Evolutionary conservation across 53 echinoderm and acorn worm species (phyloP), one percentile per base, ranked within the genome.

Genomic region (Actinopyga echinites): DNA sequence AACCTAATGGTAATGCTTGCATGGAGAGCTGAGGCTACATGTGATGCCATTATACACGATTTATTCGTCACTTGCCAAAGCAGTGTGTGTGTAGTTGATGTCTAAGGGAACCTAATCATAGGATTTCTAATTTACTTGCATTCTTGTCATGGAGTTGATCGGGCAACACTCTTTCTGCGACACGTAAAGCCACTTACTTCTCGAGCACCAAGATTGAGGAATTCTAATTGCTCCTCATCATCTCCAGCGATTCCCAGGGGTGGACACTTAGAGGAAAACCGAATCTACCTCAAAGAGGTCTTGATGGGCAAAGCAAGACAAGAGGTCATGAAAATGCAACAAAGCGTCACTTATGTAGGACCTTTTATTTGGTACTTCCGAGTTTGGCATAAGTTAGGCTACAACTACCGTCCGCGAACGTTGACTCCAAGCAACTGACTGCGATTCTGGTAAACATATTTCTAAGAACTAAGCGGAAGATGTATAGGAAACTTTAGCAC

Each of bases 311-410:
- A 22, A 69, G 43, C 38, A 42, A 71, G 40, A 71, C 42, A 22
- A 71, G 49, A 49, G 42, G 71, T 40, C 71, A 71, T 71, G 44
- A 71, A 21, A 29, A 71, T 71, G 38, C 71, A 71, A 44, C 38
- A n/a, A 71, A 44, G 42, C 71, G 37, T 71, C 71, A 23, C 42
- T 40, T 71, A 13, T 37, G 71, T 71, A 71, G 45, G 71, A 42
- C 44, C 45, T 44, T 42, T 42, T 71, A 44, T 22, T 71, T 23
- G 20, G 36, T 36, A 40, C 42, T 71, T 71, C 44, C 24, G 42
- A 43, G 44, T 26, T 42, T 40, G 23, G 71, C 25, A 40, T 40
- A 25, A 71, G 44, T 71, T 42, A 71, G 44, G 71, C 42, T 40
- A 65, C 65, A 65, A 65, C 31, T 65, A 30, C 65, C 26, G 71